Evolutionary conservation across 2,888 invertebrate genomes (phyloP), one percentile per base, ranked within the genome.

Genomic region (Zhengitettix transpicula): DNA sequence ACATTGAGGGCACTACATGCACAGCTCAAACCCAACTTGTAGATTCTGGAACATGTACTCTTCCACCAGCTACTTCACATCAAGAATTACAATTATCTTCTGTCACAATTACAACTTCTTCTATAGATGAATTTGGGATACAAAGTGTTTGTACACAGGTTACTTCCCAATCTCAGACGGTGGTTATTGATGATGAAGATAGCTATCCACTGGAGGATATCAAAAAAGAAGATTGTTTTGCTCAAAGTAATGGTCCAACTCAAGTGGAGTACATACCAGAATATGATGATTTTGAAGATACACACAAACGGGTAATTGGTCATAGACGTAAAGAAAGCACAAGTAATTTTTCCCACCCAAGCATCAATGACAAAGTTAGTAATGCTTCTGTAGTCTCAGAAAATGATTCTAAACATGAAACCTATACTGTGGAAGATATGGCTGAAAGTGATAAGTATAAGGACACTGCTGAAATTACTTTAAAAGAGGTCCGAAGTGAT

Each of bases 301-400:
- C 75, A 40, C 56, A 65, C 60, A 62, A 66, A 65, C 71, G 70
- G 63, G 72, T 70, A 63, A 55, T 61, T 64, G 79, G 80, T 5
- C 81, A 81, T 63, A 74, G 79, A 61, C 73, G 81, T 16, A 74
- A 72, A 60, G 81, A 81, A 62, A 81, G 81, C 64, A 76, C 77
- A 9, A 72, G 71, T 63, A 67, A 67, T 58, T 73, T 73, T 64
- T 67, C 53, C 12, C n/a, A 14, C 15, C 17, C 53, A n/a, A 9
- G 17, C 11, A 17, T 17, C 1, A 5, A 12, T 12, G 47, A 8
- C 47, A 47, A n/a, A 47, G 47, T 47, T 12, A 57, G 42, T 40
- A 28, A 28, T 28, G 40, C 42, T 12, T 28, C 68, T 64, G 63
- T 60, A 42, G 64, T 66, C 44, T 64, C 66, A 10, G 59, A 66